A percentile compares a stretch with the other conserved stretches of the same genome.
phyloP scores from a whole-genome alignment of 1,140 invertebrate species.

The Xylocopa sonorina region DNA sequence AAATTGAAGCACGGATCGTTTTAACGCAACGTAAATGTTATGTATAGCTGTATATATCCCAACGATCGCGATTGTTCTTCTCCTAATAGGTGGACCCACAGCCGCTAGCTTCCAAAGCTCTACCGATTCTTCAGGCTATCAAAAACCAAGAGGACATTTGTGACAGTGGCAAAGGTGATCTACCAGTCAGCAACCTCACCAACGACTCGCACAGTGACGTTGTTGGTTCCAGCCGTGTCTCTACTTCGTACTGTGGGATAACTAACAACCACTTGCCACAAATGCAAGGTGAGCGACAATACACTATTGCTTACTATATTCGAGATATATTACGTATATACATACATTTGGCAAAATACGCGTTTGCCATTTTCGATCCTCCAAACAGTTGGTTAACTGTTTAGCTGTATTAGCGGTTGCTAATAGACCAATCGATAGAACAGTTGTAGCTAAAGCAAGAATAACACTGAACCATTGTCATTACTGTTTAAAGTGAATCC shows the following conservation, averaged over 20 bases:
- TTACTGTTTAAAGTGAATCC: too few relatives aligned
- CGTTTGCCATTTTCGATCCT: too few relatives aligned
- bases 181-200: slow-evolving; percentile 70
- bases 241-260: slow-evolving; percentile 61
- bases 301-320: too few relatives aligned
- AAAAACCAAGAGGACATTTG: slow-evolving; percentile 61
- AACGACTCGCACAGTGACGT: slow-evolving; percentile 67
- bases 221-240: slow-evolving; percentile 73
- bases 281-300: slow-evolving; percentile 53
- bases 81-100: slow-evolving; percentile 75
- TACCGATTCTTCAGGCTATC: slow-evolving; percentile 50
- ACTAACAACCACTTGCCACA: slow-evolving; percentile 41
- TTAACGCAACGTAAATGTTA: not conserved
- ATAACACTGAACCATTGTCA: too few relatives aligned
- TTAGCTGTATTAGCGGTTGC: too few relatives aligned
- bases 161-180: slow-evolving; percentile 64
- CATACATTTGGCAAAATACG: too few relatives aligned
- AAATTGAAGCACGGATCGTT: too few relatives aligned
- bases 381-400: too few relatives aligned
- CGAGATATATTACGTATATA: too few relatives aligned
- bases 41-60: too few relatives aligned
- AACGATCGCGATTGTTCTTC: slow-evolving; percentile 56
- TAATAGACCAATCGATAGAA: too few relatives aligned
- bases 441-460: too few relatives aligned
- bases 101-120: slow-evolving; percentile 20